Evolutionary conservation across 2,113 vertebrate species (phyloP), one percentile per base, ranked within the genome.

Genomic region (Eublepharis macularius): DNA sequence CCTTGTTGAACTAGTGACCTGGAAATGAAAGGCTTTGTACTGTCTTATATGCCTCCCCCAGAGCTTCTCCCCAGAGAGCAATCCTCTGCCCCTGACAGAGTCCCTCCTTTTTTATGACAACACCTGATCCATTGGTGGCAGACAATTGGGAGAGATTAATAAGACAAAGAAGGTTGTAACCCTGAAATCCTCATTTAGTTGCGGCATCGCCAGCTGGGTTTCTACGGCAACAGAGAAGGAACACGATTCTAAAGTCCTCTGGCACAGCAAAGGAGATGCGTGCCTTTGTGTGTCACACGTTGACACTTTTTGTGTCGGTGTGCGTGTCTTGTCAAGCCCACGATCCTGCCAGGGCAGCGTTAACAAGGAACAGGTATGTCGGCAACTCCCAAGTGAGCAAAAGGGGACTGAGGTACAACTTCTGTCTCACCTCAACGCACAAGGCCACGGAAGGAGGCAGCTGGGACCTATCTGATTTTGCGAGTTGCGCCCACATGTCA

Each of bases 101-200:
- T 9, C 49, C 66, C 63, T 12, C 17, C 16, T 34, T 60, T 49
- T 41, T 2, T 8, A 82, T 73, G 43, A 54, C 9, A 49, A 83
- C 81, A 83, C 86, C 86, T 87, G 86, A 87, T 82, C 81, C 86
- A 73, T 87, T 72, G 68, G 86, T 32, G 39, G 66, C 21, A 26
- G 81, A 83, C 81, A 83, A 70, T 66, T 41, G 82, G 45, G 77
- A 75, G 69, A 65, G 81, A 79, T 76, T 83, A 81, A 68, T 68
- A 73, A 66, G 51, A 80, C 63, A 84, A 88, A 83, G 77, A 9
- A 80, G 69, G 45, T 69, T 69, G 36, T 75, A 83, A 81, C 82
- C 85, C 77, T 51, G 76, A 80, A 80, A 80, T 81, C 82, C 87
- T 81, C 76, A 68, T 88, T 81, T 74, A 70, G 86, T 21, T 2